Conservation (phyloP, 1,140 invertebrate genomes). For the Tetragnatha versicolor region DNA sequence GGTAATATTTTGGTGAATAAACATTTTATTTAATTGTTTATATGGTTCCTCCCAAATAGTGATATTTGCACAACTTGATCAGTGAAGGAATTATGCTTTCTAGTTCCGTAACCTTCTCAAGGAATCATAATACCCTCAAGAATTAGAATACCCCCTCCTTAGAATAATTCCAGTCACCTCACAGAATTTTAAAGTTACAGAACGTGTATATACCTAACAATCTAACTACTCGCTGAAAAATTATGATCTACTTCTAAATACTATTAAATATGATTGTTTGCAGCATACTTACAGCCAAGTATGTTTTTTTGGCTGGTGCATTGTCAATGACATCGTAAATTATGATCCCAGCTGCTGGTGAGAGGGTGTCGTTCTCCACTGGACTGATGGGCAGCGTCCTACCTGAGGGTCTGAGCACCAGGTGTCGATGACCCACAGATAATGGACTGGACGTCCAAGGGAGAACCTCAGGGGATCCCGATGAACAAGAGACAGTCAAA, state of each 20-base stretch:
- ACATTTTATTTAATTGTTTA: no score
- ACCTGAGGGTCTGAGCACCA: slow-evolving; percentile 5
- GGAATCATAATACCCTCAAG: no score
- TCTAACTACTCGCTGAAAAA: no score
- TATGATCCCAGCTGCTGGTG: slow-evolving; percentile 29
- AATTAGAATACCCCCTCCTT: no score
- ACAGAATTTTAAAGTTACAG: no score
- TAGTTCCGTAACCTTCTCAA: no score
- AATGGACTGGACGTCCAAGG: background rate
- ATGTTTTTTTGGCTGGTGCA: slow-evolving; percentile 22
- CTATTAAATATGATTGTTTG: background rate
- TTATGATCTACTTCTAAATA: background rate
- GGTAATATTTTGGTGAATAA: no score
- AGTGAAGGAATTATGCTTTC: no score
- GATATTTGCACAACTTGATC: no score
- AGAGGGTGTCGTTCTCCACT: slow-evolving; percentile 19
- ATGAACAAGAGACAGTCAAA: background rate
- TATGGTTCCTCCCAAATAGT: no score
- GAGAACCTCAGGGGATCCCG: background rate
- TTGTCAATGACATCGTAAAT: slow-evolving; percentile 28
- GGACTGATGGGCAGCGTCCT: slow-evolving; percentile 21
- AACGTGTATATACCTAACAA: no score
- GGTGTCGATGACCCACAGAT: background rate
- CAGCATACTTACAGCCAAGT: slow-evolving; percentile 8
- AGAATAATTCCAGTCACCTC: no score